Percentiles rank a stretch among this genome's conserved stretches.
phyloP scores from a whole-genome alignment of 2,888 invertebrate genomes.

The Drosophila anomalata region DNA sequence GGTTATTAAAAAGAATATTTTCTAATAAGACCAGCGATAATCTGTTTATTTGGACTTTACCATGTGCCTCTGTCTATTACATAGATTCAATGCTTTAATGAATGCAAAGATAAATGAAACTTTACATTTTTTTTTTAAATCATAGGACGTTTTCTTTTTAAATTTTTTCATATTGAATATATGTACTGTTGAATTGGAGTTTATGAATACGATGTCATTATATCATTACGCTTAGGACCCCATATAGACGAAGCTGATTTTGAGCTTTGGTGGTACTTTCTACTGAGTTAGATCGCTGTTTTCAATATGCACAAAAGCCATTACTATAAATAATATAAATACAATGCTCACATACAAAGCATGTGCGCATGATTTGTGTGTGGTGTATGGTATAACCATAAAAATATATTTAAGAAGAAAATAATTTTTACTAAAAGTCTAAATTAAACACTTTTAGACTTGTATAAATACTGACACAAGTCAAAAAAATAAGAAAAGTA shows the following conservation, averaged over 20 bases:
- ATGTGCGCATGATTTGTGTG: conserved; percentile 75
- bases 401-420: conserved; percentile 48
- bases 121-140: too few species aligned
- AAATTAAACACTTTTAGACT: conserved; percentile 2
- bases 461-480: conserved; percentile 4
- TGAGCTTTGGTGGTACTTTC: conserved; percentile 83
- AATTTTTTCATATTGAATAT: conserved; percentile 32
- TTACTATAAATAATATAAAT: conserved; percentile 53
- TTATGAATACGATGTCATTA: background rate
- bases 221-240: conserved; percentile 67
- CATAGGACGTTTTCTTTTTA: conserved; percentile 2
- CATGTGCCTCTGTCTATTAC: too few species aligned
- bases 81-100: too few species aligned
- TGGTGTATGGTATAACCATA: conserved; percentile 75
- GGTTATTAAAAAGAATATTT: too few species aligned
- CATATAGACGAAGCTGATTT: conserved; percentile 79
- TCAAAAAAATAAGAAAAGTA: background rate
- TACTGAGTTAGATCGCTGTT: conserved; percentile 78
- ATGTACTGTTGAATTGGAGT: background rate
- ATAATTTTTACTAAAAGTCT: background rate
- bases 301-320: conserved; percentile 52
- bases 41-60: too few species aligned
- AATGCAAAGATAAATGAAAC: too few species aligned
- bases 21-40: too few species aligned
- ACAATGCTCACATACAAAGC: conserved; percentile 77